Evolutionary conservation across 2,797 vertebrate species (phyloP).

Genomic region (Thaleichthys pacificus): DNA sequence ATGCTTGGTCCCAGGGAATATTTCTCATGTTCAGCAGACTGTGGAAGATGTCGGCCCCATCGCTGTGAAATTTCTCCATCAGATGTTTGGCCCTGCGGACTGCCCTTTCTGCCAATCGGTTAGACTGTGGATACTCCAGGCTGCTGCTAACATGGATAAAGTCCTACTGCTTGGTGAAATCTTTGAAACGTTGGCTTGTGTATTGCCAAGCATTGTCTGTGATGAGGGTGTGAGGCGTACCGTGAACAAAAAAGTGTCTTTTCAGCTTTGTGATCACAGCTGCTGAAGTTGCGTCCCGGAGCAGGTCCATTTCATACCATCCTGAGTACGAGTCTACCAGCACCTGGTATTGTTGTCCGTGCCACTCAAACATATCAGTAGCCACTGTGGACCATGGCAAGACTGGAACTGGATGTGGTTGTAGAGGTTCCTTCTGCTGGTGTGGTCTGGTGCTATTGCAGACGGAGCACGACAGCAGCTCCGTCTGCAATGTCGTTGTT

Average conservation of each 20-base stretch:
- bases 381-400: not conserved
- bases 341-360: not conserved
- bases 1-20: too few species aligned
- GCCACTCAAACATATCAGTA: not conserved
- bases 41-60: too few species aligned
- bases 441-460: too few species aligned
- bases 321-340: slow-evolving; percentile 24
- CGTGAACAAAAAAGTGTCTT: slow-evolving; percentile 17
- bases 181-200: slow-evolving; percentile 14
- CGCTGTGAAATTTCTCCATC: too few species aligned
- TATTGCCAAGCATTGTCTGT: slow-evolving; percentile 15
- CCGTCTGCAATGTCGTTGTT: too few species aligned
- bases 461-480: too few species aligned
- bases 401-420: too few species aligned
- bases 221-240: slow-evolving; percentile 3
- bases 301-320: slow-evolving; percentile 30
- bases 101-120: too few species aligned
- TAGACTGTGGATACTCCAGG: not conserved
- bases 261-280: slow-evolving; percentile 16
- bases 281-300: not conserved
- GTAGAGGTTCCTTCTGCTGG: too few species aligned
- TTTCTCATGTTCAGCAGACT: too few species aligned
- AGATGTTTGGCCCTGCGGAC: too few species aligned
- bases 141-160: slow-evolving; percentile 29
- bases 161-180: slow-evolving; percentile 20